Evolutionary conservation across 1,140 invertebrate genomes (phyloP).

Genomic region (Archegozetes longisetosus): DNA sequence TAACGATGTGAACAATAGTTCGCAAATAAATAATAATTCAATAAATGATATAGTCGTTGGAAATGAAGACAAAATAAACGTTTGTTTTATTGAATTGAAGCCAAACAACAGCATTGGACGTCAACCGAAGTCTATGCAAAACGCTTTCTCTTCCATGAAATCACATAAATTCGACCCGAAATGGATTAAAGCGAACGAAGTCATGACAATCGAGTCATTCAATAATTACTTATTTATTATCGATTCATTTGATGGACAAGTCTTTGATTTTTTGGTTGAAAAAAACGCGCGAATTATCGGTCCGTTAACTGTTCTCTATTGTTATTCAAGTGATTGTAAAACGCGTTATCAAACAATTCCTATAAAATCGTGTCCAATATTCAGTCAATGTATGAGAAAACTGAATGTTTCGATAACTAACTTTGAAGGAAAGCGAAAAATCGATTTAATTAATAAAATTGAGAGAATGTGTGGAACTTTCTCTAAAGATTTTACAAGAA

Average conservation of each 20-base stretch:
- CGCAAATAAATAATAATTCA: too few species aligned
- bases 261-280: background rate
- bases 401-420: background rate
- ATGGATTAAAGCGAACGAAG: constrained; percentile 1
- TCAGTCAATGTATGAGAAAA: constrained; percentile 8
- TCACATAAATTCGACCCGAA: background rate
- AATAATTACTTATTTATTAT: background rate
- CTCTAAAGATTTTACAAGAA: background rate
- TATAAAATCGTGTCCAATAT: background rate
- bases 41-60: too few species aligned
- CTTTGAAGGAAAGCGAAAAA: background rate
- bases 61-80: too few species aligned
- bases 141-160: background rate
- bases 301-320: constrained; percentile 3
- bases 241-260: background rate
- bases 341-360: background rate
- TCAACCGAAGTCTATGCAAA: background rate
- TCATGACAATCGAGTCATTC: background rate
- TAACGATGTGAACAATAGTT: too few species aligned
- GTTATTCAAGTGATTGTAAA: background rate
- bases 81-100: too few species aligned
- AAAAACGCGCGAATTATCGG: background rate
- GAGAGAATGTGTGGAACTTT: constrained; percentile 6
- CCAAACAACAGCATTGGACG: too few species aligned
- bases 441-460: background rate